Evolutionary conservation across 1,140 invertebrate genomes (phyloP), one percentile per base, ranked within the genome.

Genomic region (Rhagoletis pomonella): DNA sequence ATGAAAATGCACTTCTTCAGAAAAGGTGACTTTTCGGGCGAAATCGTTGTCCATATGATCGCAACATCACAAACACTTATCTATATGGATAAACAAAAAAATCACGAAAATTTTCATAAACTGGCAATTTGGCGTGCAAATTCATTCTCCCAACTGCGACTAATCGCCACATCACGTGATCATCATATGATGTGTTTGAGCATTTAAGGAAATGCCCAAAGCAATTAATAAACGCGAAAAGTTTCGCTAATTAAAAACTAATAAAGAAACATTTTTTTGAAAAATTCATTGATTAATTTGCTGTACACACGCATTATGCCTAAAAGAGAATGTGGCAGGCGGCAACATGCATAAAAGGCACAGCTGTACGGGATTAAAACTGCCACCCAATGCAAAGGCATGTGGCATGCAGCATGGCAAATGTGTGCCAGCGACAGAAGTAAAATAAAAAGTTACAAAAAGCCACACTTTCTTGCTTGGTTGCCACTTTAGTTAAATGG

Each of bases 401-500:
- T 55, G 19, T 55, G 12, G 19, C 65, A 6, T 67, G 69, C 44
- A 73, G 50, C 73, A 29, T 3, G 55, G 6, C 17, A 81, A 81
- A 81, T 81, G n/a, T 81, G 19, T 81, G 14, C 6, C 19, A n/a
- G 6, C 47, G 47, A 55, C 6, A 19, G 1, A 81, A 50, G 55
- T 19, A 19, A 1, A 2, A 47, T n/a, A 7, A 44, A 81, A 55
- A 42, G 44, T 55, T 7, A 81, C 3, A 17, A 58, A 2, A 19
- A 62, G 73, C 73, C 73, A 81, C 73, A 81, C 73, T 55, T 55
- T 14, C 55, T 81, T 81, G 17, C 55, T 81, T 81, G 17, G 44
- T 9, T 50, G 73, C 17, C 6, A 44, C 50, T 81, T 81, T 81
- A n/a, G 14, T 55, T 81, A 81, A 81, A 81, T 47, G 6, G 19